phyloP scores from a whole-genome alignment of 2,113 vertebrate species.

The Microtus pennsylvanicus region DNA sequence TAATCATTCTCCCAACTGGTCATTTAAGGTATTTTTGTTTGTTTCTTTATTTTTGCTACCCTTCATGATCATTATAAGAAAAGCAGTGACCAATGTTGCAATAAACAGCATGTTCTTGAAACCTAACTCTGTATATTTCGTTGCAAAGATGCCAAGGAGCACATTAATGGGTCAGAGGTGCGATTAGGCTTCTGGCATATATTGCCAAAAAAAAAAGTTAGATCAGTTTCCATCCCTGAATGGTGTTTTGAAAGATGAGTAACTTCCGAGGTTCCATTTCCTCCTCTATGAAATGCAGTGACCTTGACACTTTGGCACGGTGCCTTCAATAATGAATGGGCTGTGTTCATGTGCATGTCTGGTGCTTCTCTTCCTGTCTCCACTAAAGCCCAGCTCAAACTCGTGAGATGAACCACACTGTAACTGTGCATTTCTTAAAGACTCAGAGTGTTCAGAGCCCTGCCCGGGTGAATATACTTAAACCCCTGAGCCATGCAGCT shows the following conservation, averaged over 20 bases:
- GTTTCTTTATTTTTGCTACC: slow-evolving; percentile 1
- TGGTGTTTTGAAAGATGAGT: slow-evolving; percentile 45
- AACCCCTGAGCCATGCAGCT: not conserved
- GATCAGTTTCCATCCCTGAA: slow-evolving; percentile 5
- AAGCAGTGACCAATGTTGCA: not conserved
- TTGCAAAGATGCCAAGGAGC: not conserved
- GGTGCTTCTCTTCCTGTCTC: not conserved
- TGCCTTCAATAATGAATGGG: not conserved
- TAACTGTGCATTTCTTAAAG: not conserved
- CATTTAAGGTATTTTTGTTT: slow-evolving; percentile 8
- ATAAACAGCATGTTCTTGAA: not conserved
- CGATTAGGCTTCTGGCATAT: not conserved
- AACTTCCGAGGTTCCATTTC: slow-evolving; percentile 10
- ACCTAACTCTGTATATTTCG: slow-evolving; percentile 26
- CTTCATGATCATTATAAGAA: slow-evolving; percentile 7
- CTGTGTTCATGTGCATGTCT: not conserved
- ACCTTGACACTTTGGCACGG: not conserved
- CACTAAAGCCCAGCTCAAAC: not conserved
- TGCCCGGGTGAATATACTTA: no score
- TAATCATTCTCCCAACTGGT: not conserved
- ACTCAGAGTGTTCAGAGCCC: not conserved
- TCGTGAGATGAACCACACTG: not conserved
- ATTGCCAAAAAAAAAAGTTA: slow-evolving; percentile 31
- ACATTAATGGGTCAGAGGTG: not conserved
- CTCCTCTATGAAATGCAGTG: slow-evolving; percentile 24